A percentile compares a stretch with the other conserved stretches of the same genome.
These are phyloP conservation scores for Oophaga pumilio DNA, from an alignment of 2,113 vertebrate species.

Conservation along the genomic window DNA sequence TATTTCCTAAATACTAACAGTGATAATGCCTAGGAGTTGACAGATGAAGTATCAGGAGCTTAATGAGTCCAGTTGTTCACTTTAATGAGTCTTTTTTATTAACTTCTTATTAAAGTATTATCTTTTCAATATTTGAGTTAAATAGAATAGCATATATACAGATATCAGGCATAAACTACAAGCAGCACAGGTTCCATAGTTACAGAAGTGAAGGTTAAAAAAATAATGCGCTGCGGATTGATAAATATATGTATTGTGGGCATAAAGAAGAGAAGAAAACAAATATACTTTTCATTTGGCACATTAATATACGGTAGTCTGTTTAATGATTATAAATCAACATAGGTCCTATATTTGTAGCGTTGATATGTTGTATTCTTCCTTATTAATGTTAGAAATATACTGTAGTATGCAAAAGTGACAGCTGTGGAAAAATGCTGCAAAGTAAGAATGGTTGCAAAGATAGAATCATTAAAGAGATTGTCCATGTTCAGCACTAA, in stretches of 20 bases:
- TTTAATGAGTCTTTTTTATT: neutral
- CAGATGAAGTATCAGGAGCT: neutral
- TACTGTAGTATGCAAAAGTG: no score
- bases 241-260: neutral
- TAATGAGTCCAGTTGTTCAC: neutral
- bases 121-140: no score
- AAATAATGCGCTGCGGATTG: neutral
- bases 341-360: neutral
- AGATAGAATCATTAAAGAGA: no score
- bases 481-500: no score
- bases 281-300: neutral
- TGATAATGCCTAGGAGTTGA: neutral
- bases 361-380: neutral
- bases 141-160: neutral
- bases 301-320: neutral
- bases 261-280: neutral
- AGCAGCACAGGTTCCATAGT: neutral
- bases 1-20: neutral
- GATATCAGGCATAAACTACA: neutral
- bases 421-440: no score
- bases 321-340: neutral
- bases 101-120: no score
- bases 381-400: neutral
- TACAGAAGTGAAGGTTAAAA: neutral
- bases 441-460: no score